Base-by-base conservation (phyloP, 64 coral and sea anemone genomes). In the Catalaphyllia jardinei region DNA sequence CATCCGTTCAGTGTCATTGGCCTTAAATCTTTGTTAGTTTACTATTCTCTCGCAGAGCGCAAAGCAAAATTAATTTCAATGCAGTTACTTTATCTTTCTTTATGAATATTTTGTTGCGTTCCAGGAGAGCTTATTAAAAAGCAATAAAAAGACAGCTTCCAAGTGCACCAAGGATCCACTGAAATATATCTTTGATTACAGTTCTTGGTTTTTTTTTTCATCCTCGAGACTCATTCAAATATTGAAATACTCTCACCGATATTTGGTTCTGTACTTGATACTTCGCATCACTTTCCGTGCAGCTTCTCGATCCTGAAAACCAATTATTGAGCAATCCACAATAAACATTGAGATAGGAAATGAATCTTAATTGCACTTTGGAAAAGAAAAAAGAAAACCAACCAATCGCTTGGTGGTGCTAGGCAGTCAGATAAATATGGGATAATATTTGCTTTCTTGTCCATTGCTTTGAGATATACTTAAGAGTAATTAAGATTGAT, bases 311-410 rank as follows among this genome's bases (percentile, higher is more conserved):
- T 54, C 46, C 50, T 78, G 42, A 78, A 76, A 78, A 78, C 46
- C 76, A 78, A 78, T 78, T 78, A 78, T 78, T 78, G 46, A 52
- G 46, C 46, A 78, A 78, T 78, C 20, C 28, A 78, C 76, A 49
- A 78, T 52, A 78, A 78, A 78, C 76, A 78, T 55, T 52, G 76
- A 52, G 76, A 78, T 78, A 52, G 76, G 76, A 78, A 78, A 78
- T 78, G 76, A 78, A 78, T 77, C 76, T 78, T 78, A 54, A 78
- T 54, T 78, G 42, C 46, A 12, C 49, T 28, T 78, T 28, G 22
- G 22, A n/a, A n/a, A n/a, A n/a, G n/a, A n/a, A n/a, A 25, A 78
- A 78, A 78, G 76, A 46, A 78, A 78, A 78, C 76, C 50, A 22
- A 78, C 75, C 39, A 49, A 77, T 17, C 20, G 50, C 75, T 77